Base-by-base conservation (phyloP, 1,140 invertebrate genomes). In the Drosophila pachea region DNA sequence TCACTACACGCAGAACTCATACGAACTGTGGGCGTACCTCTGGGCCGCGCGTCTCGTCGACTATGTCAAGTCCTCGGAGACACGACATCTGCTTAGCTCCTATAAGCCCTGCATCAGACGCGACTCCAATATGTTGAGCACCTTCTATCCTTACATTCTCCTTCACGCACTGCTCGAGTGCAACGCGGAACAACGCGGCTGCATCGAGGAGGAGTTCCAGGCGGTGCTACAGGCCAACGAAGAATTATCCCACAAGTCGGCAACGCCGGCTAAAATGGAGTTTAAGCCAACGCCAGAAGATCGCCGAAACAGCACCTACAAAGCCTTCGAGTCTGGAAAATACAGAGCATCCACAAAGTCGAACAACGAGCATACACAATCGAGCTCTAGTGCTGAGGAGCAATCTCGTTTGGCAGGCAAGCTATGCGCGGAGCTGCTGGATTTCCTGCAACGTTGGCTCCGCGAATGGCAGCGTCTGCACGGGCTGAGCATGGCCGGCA, bases 361-460 rank as follows among this genome's bases (percentile, higher is more conserved):
- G 0, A 9, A 11, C 1, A 5, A 49, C 2, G 62, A 60, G 7
- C n/a, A 8, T 22, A 53, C 54, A 0, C 50, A n/a, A 38, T 12
- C 14, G 14, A 22, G 48, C 12, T 33, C 43, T 32, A 82, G 12
- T 38, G 64, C 7, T 32, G 76, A 79, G 43, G 81, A 84, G 22
- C 73, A 73, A 7, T 62, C 72, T 0, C 73, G 79, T 0, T 43
- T 79, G 0, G 82, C 92, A 70, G 91, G 91, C 31, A 94, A 93
- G 90, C 91, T 94, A 1, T 91, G 94, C 40, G 95, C 94, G 66
- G 91, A 92, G 5, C 86, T 94, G 16, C 81, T 95, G 56, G 95
- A 95, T 86, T 94, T 95, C 75, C 86, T 95, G 9, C 92, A 94
- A 82, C 91, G 93, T 56, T 95, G 94, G 94, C 77, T 94, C 0